These are phyloP conservation scores for Cirrhinus mrigala DNA, from an alignment of 2,797 vertebrate species.

Conservation along the genomic window DNA sequence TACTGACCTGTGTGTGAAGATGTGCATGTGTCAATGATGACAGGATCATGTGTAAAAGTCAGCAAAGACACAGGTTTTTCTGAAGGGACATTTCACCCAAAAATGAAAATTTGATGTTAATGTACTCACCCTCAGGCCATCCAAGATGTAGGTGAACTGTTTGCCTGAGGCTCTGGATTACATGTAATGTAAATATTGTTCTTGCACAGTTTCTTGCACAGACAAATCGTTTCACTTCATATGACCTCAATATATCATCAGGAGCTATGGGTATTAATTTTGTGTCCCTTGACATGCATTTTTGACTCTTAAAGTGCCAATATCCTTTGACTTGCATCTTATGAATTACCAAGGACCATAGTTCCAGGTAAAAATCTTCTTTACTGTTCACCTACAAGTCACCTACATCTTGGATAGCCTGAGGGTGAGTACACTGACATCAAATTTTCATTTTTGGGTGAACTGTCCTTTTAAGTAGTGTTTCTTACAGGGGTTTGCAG, in stretches of 20 bases:
- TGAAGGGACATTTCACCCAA: not conserved
- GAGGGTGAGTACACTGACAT: not conserved
- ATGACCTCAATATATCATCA: no score
- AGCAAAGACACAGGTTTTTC: not conserved
- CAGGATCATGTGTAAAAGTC: not conserved
- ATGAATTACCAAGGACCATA: not conserved
- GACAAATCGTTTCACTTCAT: no score
- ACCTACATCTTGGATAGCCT: not conserved
- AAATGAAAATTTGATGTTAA: not conserved
- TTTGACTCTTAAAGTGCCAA: no score
- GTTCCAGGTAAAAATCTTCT: not conserved
- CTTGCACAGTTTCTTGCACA: no score
- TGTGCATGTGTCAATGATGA: no score
- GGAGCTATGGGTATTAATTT: no score
- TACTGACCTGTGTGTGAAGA: constrained; percentile 77
- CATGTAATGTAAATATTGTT: no score
- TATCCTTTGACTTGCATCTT: no score
- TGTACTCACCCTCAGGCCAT: no score
- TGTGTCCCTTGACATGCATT: no score
- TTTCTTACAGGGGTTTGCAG: constrained; percentile 87
- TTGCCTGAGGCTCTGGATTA: not conserved
- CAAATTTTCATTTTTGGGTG: not conserved
- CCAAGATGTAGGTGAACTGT: no score
- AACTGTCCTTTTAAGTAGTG: not conserved
- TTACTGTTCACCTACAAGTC: not conserved